Evolutionary conservation across 2,113 vertebrate species (phyloP), one percentile per base, ranked within the genome.

Genomic region (Gymnocephalus cernua): DNA sequence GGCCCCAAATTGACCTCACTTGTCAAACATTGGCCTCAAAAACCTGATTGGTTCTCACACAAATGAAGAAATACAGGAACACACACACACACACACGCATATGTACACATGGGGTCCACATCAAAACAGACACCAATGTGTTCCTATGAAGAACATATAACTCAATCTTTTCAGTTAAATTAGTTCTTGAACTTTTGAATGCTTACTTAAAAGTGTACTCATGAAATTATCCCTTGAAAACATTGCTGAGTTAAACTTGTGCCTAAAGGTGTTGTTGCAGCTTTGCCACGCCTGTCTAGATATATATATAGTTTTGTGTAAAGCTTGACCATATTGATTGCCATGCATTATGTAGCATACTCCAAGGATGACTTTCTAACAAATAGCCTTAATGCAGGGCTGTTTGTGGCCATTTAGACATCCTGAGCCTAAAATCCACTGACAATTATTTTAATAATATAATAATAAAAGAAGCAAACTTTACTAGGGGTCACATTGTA

Each of bases 41-140:
- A 62, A n/a, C 23, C 8, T n/a, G 45, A 27, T 15, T 59, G 7
- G n/a, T 74, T 59, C 12, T 58, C 44, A 72, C 53, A 23, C 19
- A 47, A 58, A 78, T 2, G 10, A n/a, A 70, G 25, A 75, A 25
- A n/a, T 61, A n/a, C 35, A 66, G 14, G 4, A 57, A 63, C 44
- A 38, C 9, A 74, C 15, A 48, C 8, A 71, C 19, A 63, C 11
- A 82, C 7, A 27, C 4, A 63, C 18, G 4, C 32, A 57, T 4
- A 57, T 3, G 19, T 25, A 44, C 25, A 48, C 19, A 66, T 10
- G 0, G 4, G 41, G 13, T 72, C 48, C 25, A 67, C 6, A 53
- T 32, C 12, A 32, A 25, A n/a, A 53, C 54, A 61, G 16, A 67
- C 1, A 6, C 16, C 21, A 59, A 21, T n/a, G 15, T 18, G 51